Percentiles rank a stretch among this genome's conserved stretches.
Evolutionary conservation across 92 coral and sea anemone species (phyloP).

Genomic region (Epizoanthus fatuus): DNA sequence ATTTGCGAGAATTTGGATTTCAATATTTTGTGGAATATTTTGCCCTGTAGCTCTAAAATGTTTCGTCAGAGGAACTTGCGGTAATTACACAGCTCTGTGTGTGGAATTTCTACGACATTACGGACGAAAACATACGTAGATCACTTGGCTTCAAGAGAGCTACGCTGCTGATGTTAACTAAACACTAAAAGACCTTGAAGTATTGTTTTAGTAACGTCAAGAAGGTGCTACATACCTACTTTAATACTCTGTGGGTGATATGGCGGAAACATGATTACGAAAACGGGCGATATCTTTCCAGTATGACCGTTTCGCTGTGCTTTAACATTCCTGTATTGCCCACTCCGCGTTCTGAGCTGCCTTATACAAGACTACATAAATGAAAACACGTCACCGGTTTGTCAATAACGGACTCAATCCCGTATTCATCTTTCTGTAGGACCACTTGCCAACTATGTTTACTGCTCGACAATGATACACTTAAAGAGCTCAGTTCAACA

Average conservation of each 20-base stretch:
- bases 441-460: conserved; percentile 27
- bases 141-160: not conserved
- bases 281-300: not conserved
- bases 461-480: conserved; percentile 44
- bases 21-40: not conserved
- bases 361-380: not conserved
- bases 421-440: conserved; percentile 2
- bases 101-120: conserved; percentile 11
- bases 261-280: not conserved
- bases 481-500: conserved; percentile 36
- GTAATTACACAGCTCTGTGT: not conserved
- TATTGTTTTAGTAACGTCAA: conserved; percentile 6
- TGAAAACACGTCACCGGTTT: not conserved
- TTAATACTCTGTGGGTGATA: not conserved
- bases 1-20: too few relatives aligned
- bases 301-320: not conserved
- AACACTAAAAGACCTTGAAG: not conserved
- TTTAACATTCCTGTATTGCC: not conserved
- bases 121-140: conserved; percentile 2
- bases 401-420: conserved; percentile 12
- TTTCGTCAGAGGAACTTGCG: not conserved
- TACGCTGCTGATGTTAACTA: not conserved
- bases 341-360: not conserved
- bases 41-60: not conserved
- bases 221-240: not conserved